Percentiles rank a stretch among this genome's conserved stretches.
These are phyloP conservation scores for zebrafish (Danio rerio) DNA, from an alignment of 2,113 vertebrate species.

Conservation along the genomic window GRCz12tu NC_133196.1:16545501-16546000, in stretches of 20 bases:
- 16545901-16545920: slow-evolving; percentile 27
- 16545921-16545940: slow-evolving; percentile 11
- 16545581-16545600: neutral
- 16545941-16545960: neutral
- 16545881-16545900: neutral
- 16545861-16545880: neutral
- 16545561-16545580: neutral
- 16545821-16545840: neutral
- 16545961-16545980: slow-evolving; percentile 7
- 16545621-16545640: slow-evolving; percentile 1
- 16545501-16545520: slow-evolving; percentile 36
- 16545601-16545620: neutral
- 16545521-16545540: slow-evolving; percentile 33
- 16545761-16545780: neutral
- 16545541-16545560: slow-evolving; percentile 25
- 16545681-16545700: neutral
- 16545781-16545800: slow-evolving; percentile 50
- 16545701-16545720: neutral
- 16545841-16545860: slow-evolving; percentile 6
- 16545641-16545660: slow-evolving; percentile 31
- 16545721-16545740: neutral
- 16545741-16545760: slow-evolving; percentile 16
- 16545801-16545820: slow-evolving; percentile 45
- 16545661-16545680: slow-evolving; percentile 3
- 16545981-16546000: neutral